These are phyloP conservation scores for Labrus mixtus DNA, from an alignment of 2,113 vertebrate genomes.

Conservation along the genomic window DNA sequence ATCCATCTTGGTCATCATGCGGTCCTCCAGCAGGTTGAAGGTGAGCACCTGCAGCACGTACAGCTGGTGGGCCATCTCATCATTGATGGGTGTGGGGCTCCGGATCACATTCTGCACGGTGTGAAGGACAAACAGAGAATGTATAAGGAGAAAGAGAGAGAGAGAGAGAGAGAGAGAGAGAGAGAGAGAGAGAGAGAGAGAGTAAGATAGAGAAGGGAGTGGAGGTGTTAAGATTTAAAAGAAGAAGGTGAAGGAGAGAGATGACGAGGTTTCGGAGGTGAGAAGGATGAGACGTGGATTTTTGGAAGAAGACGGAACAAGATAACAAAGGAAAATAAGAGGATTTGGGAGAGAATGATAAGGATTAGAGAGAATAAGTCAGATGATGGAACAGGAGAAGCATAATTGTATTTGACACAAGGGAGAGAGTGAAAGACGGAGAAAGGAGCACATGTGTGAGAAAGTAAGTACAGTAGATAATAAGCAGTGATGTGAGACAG, in stretches of 20 bases:
- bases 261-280: not conserved
- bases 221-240: constrained; percentile 18
- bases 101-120: constrained; percentile 92
- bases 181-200: too few relatives aligned
- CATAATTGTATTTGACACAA: constrained; percentile 44
- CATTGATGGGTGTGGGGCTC: constrained; percentile 92
- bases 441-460: constrained; percentile 39
- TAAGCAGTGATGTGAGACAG: constrained; percentile 17
- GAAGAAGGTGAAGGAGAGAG: constrained; percentile 1
- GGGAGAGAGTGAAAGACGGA: constrained; percentile 24
- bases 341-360: constrained; percentile 46
- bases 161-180: not conserved
- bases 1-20: constrained; percentile 99
- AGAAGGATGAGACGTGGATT: constrained; percentile 36
- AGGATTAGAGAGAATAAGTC: constrained; percentile 42
- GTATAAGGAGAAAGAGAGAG: not conserved
- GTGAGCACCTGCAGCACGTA: constrained; percentile 98
- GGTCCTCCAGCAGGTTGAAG: constrained; percentile 97
- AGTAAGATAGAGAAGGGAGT: not conserved
- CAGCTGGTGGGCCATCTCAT: constrained; percentile 98
- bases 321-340: constrained; percentile 29
- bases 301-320: not conserved
- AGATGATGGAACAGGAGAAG: constrained; percentile 21
- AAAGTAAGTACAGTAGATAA: constrained; percentile 41
- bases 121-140: constrained; percentile 8